Evolutionary conservation across 2,888 invertebrate genomes (phyloP).

Genomic region (Elmis aenea): DNA sequence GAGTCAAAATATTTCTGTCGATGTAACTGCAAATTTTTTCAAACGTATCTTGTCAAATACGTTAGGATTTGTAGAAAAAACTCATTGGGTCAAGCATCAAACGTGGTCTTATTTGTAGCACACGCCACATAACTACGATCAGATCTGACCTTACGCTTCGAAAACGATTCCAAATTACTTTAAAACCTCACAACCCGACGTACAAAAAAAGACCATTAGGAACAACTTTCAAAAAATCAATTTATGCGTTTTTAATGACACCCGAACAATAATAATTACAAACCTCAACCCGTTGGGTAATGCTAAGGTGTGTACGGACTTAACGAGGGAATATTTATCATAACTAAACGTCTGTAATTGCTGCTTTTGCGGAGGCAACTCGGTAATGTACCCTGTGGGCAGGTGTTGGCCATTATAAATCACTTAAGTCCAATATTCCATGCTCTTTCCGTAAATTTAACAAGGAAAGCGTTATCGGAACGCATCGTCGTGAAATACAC

Average conservation of each 20-base stretch:
- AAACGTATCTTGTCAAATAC: no score
- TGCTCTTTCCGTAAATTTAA: constrained; percentile 6
- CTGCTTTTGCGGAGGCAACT: constrained; percentile 15
- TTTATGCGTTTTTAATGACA: constrained; percentile 15
- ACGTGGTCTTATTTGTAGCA: no score
- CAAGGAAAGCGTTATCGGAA: constrained; percentile 2
- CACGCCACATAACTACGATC: no score
- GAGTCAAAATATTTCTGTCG: no score
- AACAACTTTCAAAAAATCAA: constrained; percentile 16
- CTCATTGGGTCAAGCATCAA: no score
- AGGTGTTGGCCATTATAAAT: constrained; percentile 19
- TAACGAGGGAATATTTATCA: constrained; percentile 16
- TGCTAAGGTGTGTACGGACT: constrained; percentile 12
- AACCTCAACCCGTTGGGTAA: constrained; percentile 5
- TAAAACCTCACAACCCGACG: no score
- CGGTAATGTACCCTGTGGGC: constrained; percentile 13
- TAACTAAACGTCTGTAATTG: constrained; percentile 18
- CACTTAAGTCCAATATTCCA: constrained; percentile 10
- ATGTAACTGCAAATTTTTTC: no score
- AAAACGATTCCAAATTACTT: no score
- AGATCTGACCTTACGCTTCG: no score
- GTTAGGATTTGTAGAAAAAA: no score
- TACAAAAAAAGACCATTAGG: no score
- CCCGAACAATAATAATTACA: constrained; percentile 12
- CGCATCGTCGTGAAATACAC: no score